A percentile compares a stretch with the other conserved stretches of the same genome.
These are phyloP conservation scores for Eilema griseolum DNA, from an alignment of 2,888 invertebrate species.

Conservation along the genomic window DNA sequence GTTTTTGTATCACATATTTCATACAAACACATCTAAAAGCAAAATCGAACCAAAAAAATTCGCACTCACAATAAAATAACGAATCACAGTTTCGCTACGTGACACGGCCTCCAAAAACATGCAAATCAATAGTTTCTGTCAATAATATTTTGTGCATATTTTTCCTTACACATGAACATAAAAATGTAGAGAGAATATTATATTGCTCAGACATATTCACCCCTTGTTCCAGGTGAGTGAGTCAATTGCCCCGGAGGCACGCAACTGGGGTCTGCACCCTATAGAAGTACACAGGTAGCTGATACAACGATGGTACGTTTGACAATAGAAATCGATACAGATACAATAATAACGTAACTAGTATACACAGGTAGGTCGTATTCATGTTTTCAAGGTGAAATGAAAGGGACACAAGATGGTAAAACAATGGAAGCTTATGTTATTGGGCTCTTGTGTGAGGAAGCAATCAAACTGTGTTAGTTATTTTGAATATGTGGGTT, in stretches of 20 bases:
- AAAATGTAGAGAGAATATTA: slow-evolving; percentile 61
- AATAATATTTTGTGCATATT: slow-evolving; percentile 44
- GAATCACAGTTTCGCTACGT: slow-evolving; percentile 48
- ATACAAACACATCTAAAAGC: background rate
- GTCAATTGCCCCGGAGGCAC: slow-evolving; percentile 59
- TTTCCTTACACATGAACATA: slow-evolving; percentile 45
- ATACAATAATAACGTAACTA: slow-evolving; percentile 12
- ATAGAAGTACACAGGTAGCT: slow-evolving; percentile 39
- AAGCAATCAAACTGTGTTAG: slow-evolving; percentile 4
- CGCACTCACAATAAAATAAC: slow-evolving; percentile 38
- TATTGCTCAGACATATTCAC: slow-evolving; percentile 59
- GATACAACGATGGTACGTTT: slow-evolving; percentile 29
- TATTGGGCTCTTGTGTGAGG: background rate
- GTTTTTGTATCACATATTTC: too few relatives aligned
- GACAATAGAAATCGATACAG: slow-evolving; percentile 48
- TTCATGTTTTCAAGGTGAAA: slow-evolving; percentile 16
- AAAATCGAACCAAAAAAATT: slow-evolving; percentile 21
- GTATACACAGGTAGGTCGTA: slow-evolving; percentile 12
- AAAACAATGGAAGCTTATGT: slow-evolving; percentile 12
- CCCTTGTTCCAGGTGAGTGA: slow-evolving; percentile 78
- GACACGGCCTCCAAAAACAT: slow-evolving; percentile 42
- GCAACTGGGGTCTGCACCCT: slow-evolving; percentile 63
- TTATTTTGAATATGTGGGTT: background rate
- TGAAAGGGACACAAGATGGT: background rate
- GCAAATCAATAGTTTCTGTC: slow-evolving; percentile 36